phyloP scores from a whole-genome alignment of 2,113 vertebrate genomes.

The Phalacrocorax pelagicus region DNA sequence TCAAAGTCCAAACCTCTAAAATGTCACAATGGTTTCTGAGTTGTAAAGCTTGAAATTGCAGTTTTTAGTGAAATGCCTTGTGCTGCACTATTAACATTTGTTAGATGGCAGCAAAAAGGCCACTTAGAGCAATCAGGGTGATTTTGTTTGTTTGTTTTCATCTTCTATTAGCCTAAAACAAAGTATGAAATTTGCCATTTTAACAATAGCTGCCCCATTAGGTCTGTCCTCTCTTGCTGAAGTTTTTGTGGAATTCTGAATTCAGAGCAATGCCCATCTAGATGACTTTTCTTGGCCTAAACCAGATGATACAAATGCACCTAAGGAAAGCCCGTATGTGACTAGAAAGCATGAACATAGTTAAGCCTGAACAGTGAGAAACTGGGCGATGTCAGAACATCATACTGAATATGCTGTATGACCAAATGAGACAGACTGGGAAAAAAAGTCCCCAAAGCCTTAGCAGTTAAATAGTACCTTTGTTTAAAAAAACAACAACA shows the following conservation, averaged over 20 bases:
- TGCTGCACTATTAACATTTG: conserved; percentile 47
- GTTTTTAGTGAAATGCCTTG: conserved; percentile 29
- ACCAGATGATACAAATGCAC: background rate
- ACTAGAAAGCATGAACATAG: background rate
- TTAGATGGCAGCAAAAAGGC: conserved; percentile 63
- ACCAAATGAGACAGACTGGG: background rate
- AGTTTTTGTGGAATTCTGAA: conserved; percentile 54
- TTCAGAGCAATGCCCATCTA: conserved; percentile 7
- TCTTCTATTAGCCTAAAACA: conserved; percentile 70
- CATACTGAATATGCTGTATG: background rate
- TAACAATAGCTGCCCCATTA: conserved; percentile 59
- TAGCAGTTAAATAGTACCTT: background rate
- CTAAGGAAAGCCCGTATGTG: background rate
- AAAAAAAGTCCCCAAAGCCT: background rate
- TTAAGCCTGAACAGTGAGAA: background rate
- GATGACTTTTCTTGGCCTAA: conserved; percentile 31
- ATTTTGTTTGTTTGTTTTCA: conserved; percentile 74
- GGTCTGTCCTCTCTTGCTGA: conserved; percentile 57
- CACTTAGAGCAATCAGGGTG: conserved; percentile 59
- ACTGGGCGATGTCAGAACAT: background rate
- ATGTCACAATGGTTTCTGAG: conserved; percentile 36
- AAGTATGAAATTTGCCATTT: conserved; percentile 70
- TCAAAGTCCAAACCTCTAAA: conserved; percentile 32
- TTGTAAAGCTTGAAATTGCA: conserved; percentile 67
- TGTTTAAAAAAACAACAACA: too few relatives aligned